These are phyloP conservation scores for Microhierax caerulescens DNA, from an alignment of 2,797 vertebrate genomes.

Conservation along the genomic window DNA sequence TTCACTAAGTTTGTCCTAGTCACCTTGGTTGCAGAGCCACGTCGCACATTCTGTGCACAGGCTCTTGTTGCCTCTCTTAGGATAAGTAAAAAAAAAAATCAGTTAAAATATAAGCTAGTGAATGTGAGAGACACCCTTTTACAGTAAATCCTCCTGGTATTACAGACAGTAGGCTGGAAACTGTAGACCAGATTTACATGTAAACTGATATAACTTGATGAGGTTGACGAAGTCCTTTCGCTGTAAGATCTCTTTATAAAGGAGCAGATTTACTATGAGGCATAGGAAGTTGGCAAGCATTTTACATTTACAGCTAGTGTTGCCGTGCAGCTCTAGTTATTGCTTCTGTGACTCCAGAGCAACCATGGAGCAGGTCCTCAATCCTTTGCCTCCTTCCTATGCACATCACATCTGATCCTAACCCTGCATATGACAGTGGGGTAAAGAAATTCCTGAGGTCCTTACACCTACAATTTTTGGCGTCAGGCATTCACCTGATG, in stretches of 20 bases:
- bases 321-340: neutral
- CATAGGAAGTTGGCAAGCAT: neutral
- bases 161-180: neutral
- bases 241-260: neutral
- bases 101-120: neutral
- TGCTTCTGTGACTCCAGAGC: neutral
- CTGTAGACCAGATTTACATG: neutral
- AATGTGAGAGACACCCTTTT: neutral
- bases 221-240: neutral
- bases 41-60: neutral
- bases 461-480: neutral
- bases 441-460: neutral
- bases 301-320: neutral
- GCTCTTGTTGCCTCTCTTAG: neutral
- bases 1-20: neutral
- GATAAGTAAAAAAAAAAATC: neutral
- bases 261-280: neutral
- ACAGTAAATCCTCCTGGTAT: neutral
- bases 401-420: neutral
- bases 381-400: neutral
- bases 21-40: neutral
- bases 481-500: neutral
- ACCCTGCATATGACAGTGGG: neutral
- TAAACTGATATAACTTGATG: neutral
- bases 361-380: neutral